Percentiles rank a stretch among this genome's conserved stretches.
Conservation (phyloP, 2,888 invertebrate species). For the Catocala fraxini region DNA sequence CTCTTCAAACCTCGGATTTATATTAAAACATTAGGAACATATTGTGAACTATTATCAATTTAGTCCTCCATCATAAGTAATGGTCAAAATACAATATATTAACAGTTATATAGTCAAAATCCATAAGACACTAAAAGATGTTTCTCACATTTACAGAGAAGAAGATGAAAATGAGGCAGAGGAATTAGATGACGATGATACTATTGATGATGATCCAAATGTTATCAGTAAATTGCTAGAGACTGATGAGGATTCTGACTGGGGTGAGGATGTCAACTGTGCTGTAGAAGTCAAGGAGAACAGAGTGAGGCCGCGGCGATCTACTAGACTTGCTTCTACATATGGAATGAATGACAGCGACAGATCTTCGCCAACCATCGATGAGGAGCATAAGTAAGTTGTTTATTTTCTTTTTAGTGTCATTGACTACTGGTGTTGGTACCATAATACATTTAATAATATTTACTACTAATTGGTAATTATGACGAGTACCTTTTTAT, state of each 20-base stretch:
- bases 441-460: no score
- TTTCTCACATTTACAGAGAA: conserved; percentile 37
- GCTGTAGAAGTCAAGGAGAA: conserved; percentile 55
- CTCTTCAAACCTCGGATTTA: no score
- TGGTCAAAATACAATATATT: no score
- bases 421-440: conserved; percentile 44
- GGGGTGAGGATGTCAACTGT: conserved; percentile 67
- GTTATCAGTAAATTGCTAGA: conserved; percentile 78
- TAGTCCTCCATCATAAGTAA: no score
- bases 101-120: no score
- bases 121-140: no score
- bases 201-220: conserved; percentile 76
- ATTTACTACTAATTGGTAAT: no score
- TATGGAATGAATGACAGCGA: conserved; percentile 61
- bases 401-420: conserved; percentile 27
- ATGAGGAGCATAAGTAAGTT: conserved; percentile 60
- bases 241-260: conserved; percentile 64
- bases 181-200: conserved; percentile 61
- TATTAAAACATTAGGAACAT: no score
- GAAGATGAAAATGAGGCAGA: conserved; percentile 39
- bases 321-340: conserved; percentile 64
- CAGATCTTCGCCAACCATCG: conserved; percentile 47
- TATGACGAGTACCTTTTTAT: no score
- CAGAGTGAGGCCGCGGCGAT: conserved; percentile 59
- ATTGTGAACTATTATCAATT: no score